Percentiles rank a stretch among this genome's conserved stretches.
These are phyloP conservation scores for Diarsia mendica DNA, from an alignment of 2,888 invertebrate species.

Conservation along the genomic window DNA sequence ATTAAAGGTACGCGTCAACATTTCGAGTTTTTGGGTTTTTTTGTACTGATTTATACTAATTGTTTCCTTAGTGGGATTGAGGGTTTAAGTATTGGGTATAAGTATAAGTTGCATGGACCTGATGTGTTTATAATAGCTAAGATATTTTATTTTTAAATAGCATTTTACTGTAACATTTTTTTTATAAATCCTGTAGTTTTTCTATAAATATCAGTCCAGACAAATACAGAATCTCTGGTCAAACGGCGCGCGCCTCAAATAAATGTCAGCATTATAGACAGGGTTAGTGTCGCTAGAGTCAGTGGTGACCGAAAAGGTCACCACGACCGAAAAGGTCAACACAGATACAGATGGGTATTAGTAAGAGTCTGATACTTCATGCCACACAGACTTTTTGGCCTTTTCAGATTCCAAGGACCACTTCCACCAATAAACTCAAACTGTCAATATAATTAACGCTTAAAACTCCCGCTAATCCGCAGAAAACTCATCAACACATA, in stretches of 20 bases:
- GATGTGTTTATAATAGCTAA: conserved; percentile 24
- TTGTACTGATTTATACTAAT: conserved; percentile 62
- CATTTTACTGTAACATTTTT: neutral
- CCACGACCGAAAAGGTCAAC: too few species aligned
- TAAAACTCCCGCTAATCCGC: neutral
- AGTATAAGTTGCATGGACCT: conserved; percentile 17
- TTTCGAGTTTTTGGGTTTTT: conserved; percentile 50
- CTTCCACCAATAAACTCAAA: neutral
- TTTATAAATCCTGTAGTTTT: neutral
- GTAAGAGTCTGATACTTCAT: too few species aligned
- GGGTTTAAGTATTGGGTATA: conserved; percentile 45
- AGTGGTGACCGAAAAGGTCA: too few species aligned
- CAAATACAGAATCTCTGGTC: too few species aligned
- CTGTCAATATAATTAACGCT: conserved; percentile 15
- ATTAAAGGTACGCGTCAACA: conserved; percentile 64
- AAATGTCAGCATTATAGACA: too few species aligned
- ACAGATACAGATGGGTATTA: too few species aligned
- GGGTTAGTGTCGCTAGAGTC: too few species aligned
- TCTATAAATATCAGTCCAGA: neutral
- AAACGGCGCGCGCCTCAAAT: too few species aligned
- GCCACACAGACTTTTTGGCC: neutral
- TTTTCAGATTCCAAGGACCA: neutral
- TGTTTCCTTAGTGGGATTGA: conserved; percentile 54
- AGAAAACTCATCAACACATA: conserved; percentile 9
- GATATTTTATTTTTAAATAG: neutral